A percentile compares a stretch with the other conserved stretches of the same genome.
Conservation (phyloP, 2,797 vertebrate genomes). For the Fratercula arctica region DNA sequence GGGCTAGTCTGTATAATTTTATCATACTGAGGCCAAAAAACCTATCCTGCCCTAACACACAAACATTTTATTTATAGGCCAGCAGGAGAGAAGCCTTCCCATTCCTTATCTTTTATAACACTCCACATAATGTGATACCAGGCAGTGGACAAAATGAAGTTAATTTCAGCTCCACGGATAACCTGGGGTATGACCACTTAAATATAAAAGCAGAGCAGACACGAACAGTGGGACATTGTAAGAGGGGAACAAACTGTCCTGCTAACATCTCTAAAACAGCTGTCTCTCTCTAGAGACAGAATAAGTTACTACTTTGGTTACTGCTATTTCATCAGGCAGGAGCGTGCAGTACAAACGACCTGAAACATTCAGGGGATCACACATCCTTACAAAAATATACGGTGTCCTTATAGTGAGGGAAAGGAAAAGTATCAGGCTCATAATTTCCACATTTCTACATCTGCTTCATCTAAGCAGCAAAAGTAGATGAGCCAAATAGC, state of each 20-base stretch:
- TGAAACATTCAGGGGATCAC: not conserved
- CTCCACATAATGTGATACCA: not conserved
- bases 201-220: not conserved
- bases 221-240: not conserved
- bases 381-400: not conserved
- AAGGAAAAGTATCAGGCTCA: not conserved
- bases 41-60: constrained; percentile 17
- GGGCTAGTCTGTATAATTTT: not conserved
- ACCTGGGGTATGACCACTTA: not conserved
- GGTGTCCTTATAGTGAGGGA: not conserved
- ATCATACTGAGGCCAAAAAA: not conserved
- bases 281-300: not conserved
- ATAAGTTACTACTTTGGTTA: not conserved
- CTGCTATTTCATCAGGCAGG: not conserved
- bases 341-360: not conserved
- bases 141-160: not conserved
- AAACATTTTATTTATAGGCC: constrained; percentile 43
- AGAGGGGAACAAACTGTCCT: not conserved
- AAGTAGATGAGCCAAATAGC: not conserved
- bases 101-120: constrained; percentile 44
- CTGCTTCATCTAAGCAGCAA: not conserved
- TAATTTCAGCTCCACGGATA: not conserved
- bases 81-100: not conserved
- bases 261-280: not conserved
- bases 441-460: not conserved